A percentile compares a stretch with the other conserved stretches of the same genome.
phyloP scores from a whole-genome alignment of 2,888 invertebrate genomes.

The Plebejus argus region DNA sequence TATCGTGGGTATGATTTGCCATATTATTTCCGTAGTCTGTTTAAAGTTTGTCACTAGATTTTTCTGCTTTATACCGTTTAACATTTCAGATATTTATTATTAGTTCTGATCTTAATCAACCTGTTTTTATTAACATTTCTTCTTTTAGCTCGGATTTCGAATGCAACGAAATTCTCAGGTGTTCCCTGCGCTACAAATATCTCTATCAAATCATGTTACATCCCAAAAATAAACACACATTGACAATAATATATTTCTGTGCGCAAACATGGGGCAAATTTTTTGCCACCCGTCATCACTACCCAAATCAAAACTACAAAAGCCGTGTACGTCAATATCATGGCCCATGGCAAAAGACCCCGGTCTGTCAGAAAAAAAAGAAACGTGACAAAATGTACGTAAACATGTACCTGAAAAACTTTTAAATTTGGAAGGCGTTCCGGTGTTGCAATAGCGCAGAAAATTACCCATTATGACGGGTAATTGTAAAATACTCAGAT shows the following conservation, averaged over 20 bases:
- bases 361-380: slow-evolving; percentile 72
- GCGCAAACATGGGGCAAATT: slow-evolving; percentile 47
- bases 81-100: background rate
- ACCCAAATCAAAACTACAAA: slow-evolving; percentile 54
- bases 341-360: slow-evolving; percentile 63
- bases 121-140: background rate
- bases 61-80: too few species aligned
- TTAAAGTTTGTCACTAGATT: too few species aligned
- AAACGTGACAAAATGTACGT: slow-evolving; percentile 80
- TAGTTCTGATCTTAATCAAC: background rate
- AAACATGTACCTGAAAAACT: slow-evolving; percentile 75
- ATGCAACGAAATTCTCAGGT: slow-evolving; percentile 28
- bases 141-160: background rate
- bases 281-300: slow-evolving; percentile 65
- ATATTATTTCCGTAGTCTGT: too few species aligned
- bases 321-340: slow-evolving; percentile 52
- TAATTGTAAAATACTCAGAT: slow-evolving; percentile 68
- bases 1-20: too few species aligned
- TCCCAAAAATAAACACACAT: slow-evolving; percentile 37
- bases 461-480: slow-evolving; percentile 57
- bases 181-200: slow-evolving; percentile 16
- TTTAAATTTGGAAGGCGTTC: slow-evolving; percentile 66
- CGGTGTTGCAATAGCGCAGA: slow-evolving; percentile 66
- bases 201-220: slow-evolving; percentile 31
- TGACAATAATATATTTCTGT: slow-evolving; percentile 34